Conservation (phyloP, 2,113 vertebrate genomes). For the Oenanthe oenanthe region DNA sequence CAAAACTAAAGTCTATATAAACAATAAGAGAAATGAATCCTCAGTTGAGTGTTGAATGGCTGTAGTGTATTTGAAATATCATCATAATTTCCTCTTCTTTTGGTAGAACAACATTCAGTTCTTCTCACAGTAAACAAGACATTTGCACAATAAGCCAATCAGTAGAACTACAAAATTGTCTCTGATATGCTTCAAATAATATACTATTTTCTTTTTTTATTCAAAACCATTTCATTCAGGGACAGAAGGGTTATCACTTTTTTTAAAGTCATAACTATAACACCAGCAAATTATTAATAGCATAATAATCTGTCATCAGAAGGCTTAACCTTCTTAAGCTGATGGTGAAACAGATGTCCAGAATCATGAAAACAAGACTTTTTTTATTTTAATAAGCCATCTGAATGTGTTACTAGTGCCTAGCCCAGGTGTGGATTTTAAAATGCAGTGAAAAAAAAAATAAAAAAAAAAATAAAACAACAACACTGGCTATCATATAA, state of each 20-base stretch:
- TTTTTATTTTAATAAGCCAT: not conserved
- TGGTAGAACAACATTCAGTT: not conserved
- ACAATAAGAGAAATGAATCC: not conserved
- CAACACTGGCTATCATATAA: not conserved
- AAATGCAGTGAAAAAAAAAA: constrained; percentile 52
- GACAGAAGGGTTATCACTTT: not conserved
- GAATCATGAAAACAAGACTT: not conserved
- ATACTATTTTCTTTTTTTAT: not conserved
- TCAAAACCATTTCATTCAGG: not conserved
- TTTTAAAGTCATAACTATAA: not conserved
- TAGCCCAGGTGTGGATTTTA: constrained; percentile 66
- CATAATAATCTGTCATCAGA: not conserved
- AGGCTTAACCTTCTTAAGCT: constrained; percentile 32
- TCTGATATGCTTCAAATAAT: not conserved
- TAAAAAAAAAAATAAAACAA: not conserved
- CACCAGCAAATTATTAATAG: not conserved
- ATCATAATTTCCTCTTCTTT: not conserved
- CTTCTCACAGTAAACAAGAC: not conserved
- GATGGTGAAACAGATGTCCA: constrained; percentile 19
- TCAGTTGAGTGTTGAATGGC: not conserved
- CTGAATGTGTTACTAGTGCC: not conserved
- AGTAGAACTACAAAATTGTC: not conserved
- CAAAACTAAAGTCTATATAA: not conserved
- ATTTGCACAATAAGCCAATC: not conserved
- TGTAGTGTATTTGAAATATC: not conserved